These are phyloP conservation scores for Loris lydekkerianus DNA, from an alignment of 2,797 vertebrate genomes.

Conservation along the genomic window DNA sequence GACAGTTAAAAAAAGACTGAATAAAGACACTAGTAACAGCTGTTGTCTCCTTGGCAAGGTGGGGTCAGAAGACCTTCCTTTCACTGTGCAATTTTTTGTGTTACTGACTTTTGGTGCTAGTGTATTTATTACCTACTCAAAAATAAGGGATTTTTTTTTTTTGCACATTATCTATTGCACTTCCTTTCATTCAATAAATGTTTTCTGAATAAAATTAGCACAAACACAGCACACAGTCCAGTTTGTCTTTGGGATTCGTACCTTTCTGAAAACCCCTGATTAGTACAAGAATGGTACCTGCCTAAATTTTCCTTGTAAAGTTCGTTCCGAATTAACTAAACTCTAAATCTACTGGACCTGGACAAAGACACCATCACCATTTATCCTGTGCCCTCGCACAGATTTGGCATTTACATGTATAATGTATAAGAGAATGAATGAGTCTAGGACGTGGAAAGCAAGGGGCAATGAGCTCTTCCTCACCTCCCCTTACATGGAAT, in stretches of 20 bases:
- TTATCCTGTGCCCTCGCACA: neutral
- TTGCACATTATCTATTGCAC: neutral
- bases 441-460: neutral
- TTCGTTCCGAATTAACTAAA: slow-evolving; percentile 9
- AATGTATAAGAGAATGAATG: neutral
- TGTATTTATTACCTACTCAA: neutral
- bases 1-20: neutral
- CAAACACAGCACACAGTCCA: neutral
- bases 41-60: neutral
- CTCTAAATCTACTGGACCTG: neutral
- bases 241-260: neutral
- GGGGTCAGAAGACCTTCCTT: neutral
- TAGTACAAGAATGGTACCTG: neutral
- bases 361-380: neutral
- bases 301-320: neutral
- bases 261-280: neutral
- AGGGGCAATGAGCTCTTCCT: neutral
- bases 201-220: slow-evolving; percentile 14
- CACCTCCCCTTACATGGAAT: neutral
- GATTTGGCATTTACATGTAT: neutral
- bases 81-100: neutral
- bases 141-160: slow-evolving; percentile 12
- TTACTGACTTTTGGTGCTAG: neutral
- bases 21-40: neutral
- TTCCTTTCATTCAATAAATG: neutral